Conservation (phyloP, 2,888 invertebrate species). For the Xanthia icteritia region DNA sequence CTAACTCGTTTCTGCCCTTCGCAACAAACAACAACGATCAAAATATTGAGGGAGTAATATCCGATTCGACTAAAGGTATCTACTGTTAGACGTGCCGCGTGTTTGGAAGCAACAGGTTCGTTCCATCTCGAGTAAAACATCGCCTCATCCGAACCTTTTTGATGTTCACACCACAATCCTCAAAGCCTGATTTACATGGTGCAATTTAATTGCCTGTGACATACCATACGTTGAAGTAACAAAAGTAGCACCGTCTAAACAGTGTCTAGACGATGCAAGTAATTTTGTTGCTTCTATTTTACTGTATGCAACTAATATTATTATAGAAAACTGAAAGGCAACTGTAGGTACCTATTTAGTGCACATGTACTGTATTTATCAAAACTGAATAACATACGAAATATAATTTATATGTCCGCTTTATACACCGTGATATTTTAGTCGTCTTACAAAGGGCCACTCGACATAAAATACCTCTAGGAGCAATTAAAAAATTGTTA, state of each 20-base stretch:
- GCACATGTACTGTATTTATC: constrained; percentile 29
- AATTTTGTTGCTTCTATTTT: neutral
- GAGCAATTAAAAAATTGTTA: too few relatives aligned
- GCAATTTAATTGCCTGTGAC: neutral
- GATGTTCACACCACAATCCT: constrained; percentile 5
- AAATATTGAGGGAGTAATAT: constrained; percentile 79
- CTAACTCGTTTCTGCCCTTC: constrained; percentile 79
- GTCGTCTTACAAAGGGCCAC: too few relatives aligned
- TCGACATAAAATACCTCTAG: too few relatives aligned
- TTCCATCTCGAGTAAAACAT: constrained; percentile 47
- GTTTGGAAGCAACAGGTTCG: constrained; percentile 66
- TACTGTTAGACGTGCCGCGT: constrained; percentile 73
- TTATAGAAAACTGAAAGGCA: constrained; percentile 10
- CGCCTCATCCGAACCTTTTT: constrained; percentile 32
- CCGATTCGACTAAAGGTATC: constrained; percentile 76
- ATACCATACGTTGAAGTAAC: neutral
- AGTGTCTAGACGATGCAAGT: neutral
- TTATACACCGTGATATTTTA: neutral
- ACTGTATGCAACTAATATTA: too few relatives aligned
- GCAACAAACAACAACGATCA: constrained; percentile 82
- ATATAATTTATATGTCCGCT: constrained; percentile 16
- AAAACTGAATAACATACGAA: constrained; percentile 49
- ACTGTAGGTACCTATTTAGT: constrained; percentile 30
- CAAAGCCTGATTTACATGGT: neutral
- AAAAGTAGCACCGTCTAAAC: neutral